A percentile compares a stretch with the other conserved stretches of the same genome.
These are phyloP conservation scores for Acrossocheilus fasciatus DNA, from an alignment of 2,797 vertebrate genomes.

Conservation along the genomic window DNA sequence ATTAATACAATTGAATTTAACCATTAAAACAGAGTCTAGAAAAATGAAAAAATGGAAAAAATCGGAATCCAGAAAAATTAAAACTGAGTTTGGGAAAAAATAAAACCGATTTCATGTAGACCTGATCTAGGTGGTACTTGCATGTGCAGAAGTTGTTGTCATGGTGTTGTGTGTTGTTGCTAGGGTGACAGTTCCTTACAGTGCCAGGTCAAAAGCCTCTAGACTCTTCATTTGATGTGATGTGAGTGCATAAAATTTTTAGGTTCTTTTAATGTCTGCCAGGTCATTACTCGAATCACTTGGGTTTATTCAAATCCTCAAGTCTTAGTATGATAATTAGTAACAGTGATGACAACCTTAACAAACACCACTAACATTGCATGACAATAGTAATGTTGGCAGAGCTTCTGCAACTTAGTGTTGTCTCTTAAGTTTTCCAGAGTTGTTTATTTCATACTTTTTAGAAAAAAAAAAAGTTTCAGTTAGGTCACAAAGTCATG, in stretches of 20 bases:
- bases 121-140: background rate
- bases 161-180: background rate
- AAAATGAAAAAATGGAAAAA: too few relatives aligned
- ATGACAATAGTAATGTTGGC: background rate
- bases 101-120: background rate
- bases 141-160: background rate
- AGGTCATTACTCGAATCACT: background rate
- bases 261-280: background rate
- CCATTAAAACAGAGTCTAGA: too few relatives aligned
- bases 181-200: background rate
- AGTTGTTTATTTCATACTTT: constrained; percentile 29
- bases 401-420: background rate
- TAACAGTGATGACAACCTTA: background rate
- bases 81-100: background rate
- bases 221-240: background rate
- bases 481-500: constrained; percentile 41
- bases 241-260: background rate
- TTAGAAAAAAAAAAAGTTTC: constrained; percentile 14
- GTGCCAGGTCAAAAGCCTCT: background rate
- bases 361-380: background rate
- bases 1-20: too few relatives aligned
- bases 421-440: background rate
- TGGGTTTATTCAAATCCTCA: background rate
- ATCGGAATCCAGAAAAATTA: background rate
- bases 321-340: background rate